Evolutionary conservation across 2,113 vertebrate genomes (phyloP).

Genomic region (Puffinus mauretanicus): DNA sequence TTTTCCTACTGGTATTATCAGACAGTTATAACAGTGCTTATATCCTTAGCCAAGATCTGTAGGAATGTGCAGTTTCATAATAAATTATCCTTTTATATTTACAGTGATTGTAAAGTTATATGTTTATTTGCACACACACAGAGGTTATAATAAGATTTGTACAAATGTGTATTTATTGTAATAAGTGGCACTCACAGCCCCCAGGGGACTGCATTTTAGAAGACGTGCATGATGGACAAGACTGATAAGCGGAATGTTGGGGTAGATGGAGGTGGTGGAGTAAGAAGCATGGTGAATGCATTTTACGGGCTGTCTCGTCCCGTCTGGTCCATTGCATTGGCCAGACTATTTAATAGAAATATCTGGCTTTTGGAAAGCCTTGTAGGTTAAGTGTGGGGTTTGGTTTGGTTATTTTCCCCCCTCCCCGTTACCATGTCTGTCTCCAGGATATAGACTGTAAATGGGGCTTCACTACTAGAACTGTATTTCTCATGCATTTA

Average conservation of each 20-base stretch:
- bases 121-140: background rate
- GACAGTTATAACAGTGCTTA: background rate
- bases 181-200: background rate
- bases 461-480: background rate
- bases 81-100: background rate
- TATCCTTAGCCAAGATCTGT: background rate
- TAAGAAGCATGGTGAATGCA: background rate
- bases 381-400: background rate
- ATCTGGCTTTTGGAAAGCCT: background rate
- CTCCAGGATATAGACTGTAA: background rate
- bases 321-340: background rate
- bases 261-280: background rate
- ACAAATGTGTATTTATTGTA: background rate
- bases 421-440: background rate
- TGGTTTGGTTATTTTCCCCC: rapidly evolving
- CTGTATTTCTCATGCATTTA: background rate
- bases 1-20: background rate
- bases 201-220: background rate
- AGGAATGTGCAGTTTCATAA: background rate
- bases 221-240: background rate
- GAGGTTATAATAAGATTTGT: background rate
- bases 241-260: background rate
- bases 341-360: background rate
- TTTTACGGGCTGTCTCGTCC: background rate
- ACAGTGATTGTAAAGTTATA: background rate